Evolutionary conservation across 2,113 vertebrate genomes (phyloP).

Genomic region (Eretmochelys imbricata): DNA sequence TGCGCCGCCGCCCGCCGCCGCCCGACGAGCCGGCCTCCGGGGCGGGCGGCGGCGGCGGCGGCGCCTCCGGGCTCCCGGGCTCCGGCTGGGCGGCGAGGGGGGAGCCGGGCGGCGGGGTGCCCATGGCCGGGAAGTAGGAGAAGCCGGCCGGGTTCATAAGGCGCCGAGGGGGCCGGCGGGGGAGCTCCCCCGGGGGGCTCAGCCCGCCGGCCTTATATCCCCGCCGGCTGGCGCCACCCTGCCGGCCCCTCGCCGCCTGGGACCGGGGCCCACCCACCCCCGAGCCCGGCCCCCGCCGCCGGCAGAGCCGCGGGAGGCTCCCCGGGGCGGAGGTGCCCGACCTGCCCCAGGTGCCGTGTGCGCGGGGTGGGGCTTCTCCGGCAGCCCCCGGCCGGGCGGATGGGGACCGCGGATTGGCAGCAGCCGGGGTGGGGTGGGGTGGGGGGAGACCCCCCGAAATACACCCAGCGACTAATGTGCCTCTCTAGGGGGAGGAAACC

Average conservation of each 20-base stretch:
- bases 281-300: not conserved
- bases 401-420: too few species aligned
- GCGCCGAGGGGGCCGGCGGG: not conserved
- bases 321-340: too few species aligned
- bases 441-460: too few species aligned
- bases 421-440: too few species aligned
- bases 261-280: not conserved
- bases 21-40: conserved; percentile 44
- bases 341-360: too few species aligned
- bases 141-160: conserved; percentile 62
- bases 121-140: conserved; percentile 83
- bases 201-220: not conserved
- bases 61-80: not conserved
- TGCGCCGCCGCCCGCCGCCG: conserved; percentile 83
- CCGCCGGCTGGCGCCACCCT: not conserved
- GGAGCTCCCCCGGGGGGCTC: not conserved
- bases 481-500: too few species aligned
- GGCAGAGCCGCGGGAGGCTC: not conserved
- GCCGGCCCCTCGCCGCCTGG: not conserved
- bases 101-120: conserved; percentile 86
- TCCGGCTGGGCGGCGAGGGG: conserved; percentile 26
- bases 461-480: too few species aligned
- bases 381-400: too few species aligned
- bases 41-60: conserved; percentile 36
- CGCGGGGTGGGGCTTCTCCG: too few species aligned